phyloP scores from a whole-genome alignment of 1,140 invertebrate species.

The Drosophila prosaltans region DNA sequence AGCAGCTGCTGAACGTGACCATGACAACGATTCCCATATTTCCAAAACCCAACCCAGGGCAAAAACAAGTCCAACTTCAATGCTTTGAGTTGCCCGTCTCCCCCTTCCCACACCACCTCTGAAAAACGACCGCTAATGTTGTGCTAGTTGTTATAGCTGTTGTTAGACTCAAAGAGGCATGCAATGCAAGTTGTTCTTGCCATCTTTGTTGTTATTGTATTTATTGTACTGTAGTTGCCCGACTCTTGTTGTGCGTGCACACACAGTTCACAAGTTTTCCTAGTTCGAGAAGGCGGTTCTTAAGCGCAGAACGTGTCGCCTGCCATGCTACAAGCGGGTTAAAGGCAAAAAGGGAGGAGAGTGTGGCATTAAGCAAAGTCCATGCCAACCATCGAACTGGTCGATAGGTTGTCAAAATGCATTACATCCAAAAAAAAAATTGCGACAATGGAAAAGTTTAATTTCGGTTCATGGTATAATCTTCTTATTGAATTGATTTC shows the following conservation, averaged over 20 bases:
- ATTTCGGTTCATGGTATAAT: neutral
- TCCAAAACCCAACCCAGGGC: neutral
- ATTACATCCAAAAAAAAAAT: neutral
- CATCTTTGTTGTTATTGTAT: constrained; percentile 9
- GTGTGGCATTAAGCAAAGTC: too few relatives aligned
- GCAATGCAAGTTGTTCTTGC: constrained; percentile 53
- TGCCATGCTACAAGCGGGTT: neutral
- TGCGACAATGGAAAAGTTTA: neutral
- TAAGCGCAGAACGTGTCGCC: constrained; percentile 1
- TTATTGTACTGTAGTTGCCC: constrained; percentile 29
- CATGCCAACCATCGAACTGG: neutral
- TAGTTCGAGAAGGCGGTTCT: constrained; percentile 15
- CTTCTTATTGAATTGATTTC: neutral
- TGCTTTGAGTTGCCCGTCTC: neutral
- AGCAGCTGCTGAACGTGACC: constrained; percentile 68
- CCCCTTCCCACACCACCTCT: neutral
- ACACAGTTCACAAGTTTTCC: constrained; percentile 48
- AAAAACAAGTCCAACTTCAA: neutral
- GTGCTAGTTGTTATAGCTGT: constrained; percentile 73
- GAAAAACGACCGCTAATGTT: constrained; percentile 58
- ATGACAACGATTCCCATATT: constrained; percentile 65
- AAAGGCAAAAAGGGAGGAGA: neutral
- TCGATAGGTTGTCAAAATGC: constrained; percentile 16
- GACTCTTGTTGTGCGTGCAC: constrained; percentile 58
- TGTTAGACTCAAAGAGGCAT: constrained; percentile 66